These are phyloP conservation scores for Lymantria dispar DNA, from an alignment of 2,888 invertebrate genomes.

Conservation along the genomic window DNA sequence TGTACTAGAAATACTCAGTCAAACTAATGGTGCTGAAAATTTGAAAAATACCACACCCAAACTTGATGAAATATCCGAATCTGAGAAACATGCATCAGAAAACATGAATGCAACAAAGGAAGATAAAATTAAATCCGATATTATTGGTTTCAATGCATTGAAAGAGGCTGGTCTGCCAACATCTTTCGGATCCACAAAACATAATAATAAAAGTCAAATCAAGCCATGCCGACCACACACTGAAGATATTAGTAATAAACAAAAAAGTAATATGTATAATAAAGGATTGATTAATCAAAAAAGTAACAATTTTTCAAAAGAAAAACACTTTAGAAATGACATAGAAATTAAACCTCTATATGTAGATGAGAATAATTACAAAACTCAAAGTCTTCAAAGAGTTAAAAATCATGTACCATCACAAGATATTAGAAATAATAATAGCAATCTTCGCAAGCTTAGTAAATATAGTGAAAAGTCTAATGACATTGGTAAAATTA, in stretches of 20 bases:
- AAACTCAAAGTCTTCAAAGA: slow-evolving; percentile 7
- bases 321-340: no score
- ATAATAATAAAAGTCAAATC: not conserved
- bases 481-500: not conserved
- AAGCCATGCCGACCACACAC: not conserved
- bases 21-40: not conserved
- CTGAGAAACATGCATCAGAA: not conserved
- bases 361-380: slow-evolving; percentile 12
- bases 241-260: not conserved
- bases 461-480: not conserved
- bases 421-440: not conserved
- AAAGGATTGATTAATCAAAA: slow-evolving; percentile 2
- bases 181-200: slow-evolving; percentile 40
- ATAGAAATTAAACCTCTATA: not conserved
- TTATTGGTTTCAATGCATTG: slow-evolving; percentile 23
- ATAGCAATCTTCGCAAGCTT: not conserved
- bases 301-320: not conserved
- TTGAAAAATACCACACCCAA: not conserved
- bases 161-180: slow-evolving; percentile 43
- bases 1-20: not conserved
- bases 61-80: not conserved
- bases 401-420: not conserved
- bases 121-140: not conserved
- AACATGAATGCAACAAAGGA: not conserved
- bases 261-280: not conserved